Percentiles rank a stretch among this genome's conserved stretches.
These are phyloP conservation scores for Smittia aterrima DNA, from an alignment of 2,888 invertebrate species.

Conservation along the genomic window DNA sequence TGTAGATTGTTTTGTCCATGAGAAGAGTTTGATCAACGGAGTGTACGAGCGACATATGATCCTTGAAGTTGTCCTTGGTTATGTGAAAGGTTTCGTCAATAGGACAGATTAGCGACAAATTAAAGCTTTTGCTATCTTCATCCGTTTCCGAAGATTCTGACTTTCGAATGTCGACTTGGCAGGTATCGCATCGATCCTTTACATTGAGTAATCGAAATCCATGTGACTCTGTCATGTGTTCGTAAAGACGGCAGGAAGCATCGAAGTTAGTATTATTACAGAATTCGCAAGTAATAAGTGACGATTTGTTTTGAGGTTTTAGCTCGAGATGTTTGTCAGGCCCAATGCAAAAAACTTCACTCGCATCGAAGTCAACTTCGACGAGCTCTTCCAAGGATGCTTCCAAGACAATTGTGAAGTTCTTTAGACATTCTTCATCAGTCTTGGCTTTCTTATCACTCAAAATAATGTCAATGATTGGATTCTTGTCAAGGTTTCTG, in stretches of 20 bases:
- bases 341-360: slow-evolving; percentile 30
- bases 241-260: slow-evolving; percentile 13
- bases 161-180: neutral
- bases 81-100: slow-evolving; percentile 1
- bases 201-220: slow-evolving; percentile 26
- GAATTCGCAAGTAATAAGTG: slow-evolving; percentile 26
- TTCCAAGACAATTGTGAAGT: neutral
- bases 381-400: neutral
- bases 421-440: neutral
- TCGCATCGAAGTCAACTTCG: slow-evolving; percentile 35
- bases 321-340: slow-evolving; percentile 24
- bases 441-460: neutral
- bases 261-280: slow-evolving; percentile 14
- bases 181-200: neutral
- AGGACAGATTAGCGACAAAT: slow-evolving; percentile 30
- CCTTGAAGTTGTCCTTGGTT: slow-evolving; percentile 19
- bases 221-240: slow-evolving; percentile 28
- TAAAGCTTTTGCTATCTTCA: slow-evolving; percentile 22
- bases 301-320: neutral
- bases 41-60: slow-evolving; percentile 12
- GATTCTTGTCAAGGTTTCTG: slow-evolving; percentile 40
- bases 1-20: slow-evolving; percentile 11
- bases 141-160: neutral
- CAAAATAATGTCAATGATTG: slow-evolving; percentile 32
- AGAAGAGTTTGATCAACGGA: neutral